phyloP scores from a whole-genome alignment of 92 coral and sea anemone species.

The Siderastrea radians region DNA sequence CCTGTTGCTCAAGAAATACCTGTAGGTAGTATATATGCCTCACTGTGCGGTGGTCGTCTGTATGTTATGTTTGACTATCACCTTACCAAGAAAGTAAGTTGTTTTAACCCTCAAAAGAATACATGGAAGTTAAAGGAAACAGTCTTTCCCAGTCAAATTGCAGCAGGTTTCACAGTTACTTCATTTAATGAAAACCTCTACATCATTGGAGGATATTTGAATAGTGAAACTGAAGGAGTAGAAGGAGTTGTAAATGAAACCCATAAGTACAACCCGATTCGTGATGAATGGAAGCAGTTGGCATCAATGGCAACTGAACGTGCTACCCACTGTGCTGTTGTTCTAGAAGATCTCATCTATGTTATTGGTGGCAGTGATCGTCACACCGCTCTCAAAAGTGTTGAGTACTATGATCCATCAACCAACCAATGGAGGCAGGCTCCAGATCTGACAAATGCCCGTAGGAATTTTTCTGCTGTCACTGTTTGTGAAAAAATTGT shows the following conservation, averaged over 20 bases:
- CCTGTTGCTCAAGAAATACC: background rate
- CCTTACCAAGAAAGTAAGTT: background rate
- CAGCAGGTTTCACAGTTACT: background rate
- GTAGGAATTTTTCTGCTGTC: slow-evolving; percentile 63
- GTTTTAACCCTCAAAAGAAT: background rate
- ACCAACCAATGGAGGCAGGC: slow-evolving; percentile 57
- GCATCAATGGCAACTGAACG: slow-evolving; percentile 59
- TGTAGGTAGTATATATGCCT: background rate
- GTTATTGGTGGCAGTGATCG: slow-evolving; percentile 67
- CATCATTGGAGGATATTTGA: slow-evolving; percentile 56
- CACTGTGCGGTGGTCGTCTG: background rate
- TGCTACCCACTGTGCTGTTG: slow-evolving; percentile 48
- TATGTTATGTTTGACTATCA: background rate
- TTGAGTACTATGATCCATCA: slow-evolving; percentile 53
- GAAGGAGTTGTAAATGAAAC: slow-evolving; percentile 25
- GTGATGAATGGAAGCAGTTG: too few relatives aligned
- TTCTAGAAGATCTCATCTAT: too few relatives aligned
- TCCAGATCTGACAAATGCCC: slow-evolving; percentile 63
- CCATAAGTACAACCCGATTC: too few relatives aligned
- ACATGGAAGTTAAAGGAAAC: too few relatives aligned
- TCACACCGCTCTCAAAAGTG: slow-evolving; percentile 52
- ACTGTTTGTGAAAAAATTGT: slow-evolving; percentile 58
- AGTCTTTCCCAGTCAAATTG: too few relatives aligned
- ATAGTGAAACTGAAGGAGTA: slow-evolving; percentile 24
- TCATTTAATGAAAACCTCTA: slow-evolving; percentile 30